These are phyloP conservation scores for Leistus spinibarbis DNA, from an alignment of 2,888 invertebrate genomes.

Conservation along the genomic window DNA sequence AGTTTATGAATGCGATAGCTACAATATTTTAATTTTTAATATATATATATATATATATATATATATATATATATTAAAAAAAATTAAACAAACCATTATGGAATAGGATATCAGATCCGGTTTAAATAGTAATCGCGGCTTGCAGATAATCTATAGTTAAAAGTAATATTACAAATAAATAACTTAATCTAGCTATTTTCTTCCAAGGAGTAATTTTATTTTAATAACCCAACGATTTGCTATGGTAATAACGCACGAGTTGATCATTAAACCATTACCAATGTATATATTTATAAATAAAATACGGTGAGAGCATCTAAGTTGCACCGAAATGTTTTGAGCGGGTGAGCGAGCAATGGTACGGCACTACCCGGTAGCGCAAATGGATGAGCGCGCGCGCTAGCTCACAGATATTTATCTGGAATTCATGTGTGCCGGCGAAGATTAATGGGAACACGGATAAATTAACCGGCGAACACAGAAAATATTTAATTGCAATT, in stretches of 20 bases:
- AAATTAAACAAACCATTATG: not conserved
- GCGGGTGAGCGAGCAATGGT: not conserved
- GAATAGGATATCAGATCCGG: not conserved
- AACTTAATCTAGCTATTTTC: not conserved
- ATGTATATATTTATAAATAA: not conserved
- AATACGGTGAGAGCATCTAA: not conserved
- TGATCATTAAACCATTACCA: not conserved
- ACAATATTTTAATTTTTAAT: not conserved
- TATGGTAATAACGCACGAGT: not conserved
- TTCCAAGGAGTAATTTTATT: not conserved
- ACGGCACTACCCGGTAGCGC: constrained; percentile 12
- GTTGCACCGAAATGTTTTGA: not conserved
- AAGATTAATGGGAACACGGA: constrained; percentile 34
- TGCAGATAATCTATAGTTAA: not conserved
- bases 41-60: not conserved
- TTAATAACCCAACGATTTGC: not conserved
- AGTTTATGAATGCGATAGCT: not conserved
- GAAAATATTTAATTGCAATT: constrained; percentile 39
- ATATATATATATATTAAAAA: not conserved
- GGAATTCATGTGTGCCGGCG: constrained; percentile 24
- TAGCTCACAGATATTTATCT: constrained; percentile 24
- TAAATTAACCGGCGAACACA: constrained; percentile 36
- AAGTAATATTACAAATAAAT: not conserved
- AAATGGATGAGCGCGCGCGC: constrained; percentile 22
- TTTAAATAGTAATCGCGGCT: not conserved